Evolutionary conservation across 2,797 vertebrate genomes (phyloP).

Genomic region (Manis pentadactyla): DNA sequence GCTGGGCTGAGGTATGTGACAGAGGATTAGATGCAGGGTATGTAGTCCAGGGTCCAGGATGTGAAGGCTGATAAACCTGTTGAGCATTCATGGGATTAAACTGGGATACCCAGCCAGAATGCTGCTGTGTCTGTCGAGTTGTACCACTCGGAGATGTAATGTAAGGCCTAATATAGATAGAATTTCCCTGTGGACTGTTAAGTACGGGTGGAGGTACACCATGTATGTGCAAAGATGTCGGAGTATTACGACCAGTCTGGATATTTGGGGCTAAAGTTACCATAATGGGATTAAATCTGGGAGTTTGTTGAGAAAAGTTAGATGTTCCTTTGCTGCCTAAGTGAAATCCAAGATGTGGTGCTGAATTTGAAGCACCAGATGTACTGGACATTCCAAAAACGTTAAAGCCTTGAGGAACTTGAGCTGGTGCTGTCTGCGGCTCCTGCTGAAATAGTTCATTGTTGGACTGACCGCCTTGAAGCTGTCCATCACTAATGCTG

Average conservation of each 20-base stretch:
- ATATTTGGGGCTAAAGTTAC: conserved; percentile 98
- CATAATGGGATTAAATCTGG: conserved; percentile 98
- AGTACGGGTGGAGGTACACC: conserved; percentile 95
- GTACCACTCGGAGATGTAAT: conserved; percentile 93
- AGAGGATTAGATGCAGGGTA: conserved; percentile 90
- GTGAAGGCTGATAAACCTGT: conserved; percentile 94
- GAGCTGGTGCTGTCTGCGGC: conserved; percentile 93
- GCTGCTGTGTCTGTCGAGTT: conserved; percentile 90
- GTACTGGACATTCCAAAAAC: conserved; percentile 94
- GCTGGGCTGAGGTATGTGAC: conserved; percentile 95
- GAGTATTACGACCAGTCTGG: conserved; percentile 96
- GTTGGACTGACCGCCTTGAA: conserved; percentile 92
- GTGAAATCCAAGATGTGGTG: conserved; percentile 96
- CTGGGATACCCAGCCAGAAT: conserved; percentile 93
- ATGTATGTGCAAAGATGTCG: conserved; percentile 99
- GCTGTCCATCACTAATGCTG: conserved; percentile 96
- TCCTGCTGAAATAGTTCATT: conserved; percentile 95
- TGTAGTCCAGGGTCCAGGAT: conserved; percentile 91
- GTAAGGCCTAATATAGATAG: conserved; percentile 98
- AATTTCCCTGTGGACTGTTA: conserved; percentile 97
- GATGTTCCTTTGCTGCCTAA: conserved; percentile 93
- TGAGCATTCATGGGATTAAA: conserved; percentile 94
- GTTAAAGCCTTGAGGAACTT: conserved; percentile 92
- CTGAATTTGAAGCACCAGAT: conserved; percentile 93
- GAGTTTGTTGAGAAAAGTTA: conserved; percentile 89